Percentiles rank a stretch among this genome's conserved stretches.
These are phyloP conservation scores for Ostrea denselamellosa DNA, from an alignment of 1,140 invertebrate genomes.

Conservation along the genomic window DNA sequence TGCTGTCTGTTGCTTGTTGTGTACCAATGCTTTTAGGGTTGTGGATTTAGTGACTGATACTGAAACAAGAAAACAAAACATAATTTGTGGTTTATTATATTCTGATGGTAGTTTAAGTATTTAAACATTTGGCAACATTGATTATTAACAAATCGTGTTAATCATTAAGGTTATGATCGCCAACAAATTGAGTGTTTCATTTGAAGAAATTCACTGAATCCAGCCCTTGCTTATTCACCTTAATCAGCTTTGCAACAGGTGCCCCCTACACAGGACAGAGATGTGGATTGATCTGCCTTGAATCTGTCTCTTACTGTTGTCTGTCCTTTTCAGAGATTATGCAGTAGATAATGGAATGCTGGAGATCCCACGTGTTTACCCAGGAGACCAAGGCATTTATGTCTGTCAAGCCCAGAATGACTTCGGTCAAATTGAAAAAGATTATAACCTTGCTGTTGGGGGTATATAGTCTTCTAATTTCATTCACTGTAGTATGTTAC, in stretches of 20 bases:
- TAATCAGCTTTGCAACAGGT: neutral
- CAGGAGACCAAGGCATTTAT: constrained; percentile 73
- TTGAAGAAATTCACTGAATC: neutral
- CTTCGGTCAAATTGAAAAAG: constrained; percentile 87
- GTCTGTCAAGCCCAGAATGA: constrained; percentile 84
- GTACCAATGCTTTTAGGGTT: neutral
- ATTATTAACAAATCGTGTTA: neutral
- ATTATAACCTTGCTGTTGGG: constrained; percentile 68
- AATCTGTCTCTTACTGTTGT: constrained; percentile 30
- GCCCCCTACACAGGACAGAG: constrained; percentile 13
- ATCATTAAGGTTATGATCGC: neutral
- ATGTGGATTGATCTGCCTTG: neutral
- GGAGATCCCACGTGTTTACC: constrained; percentile 68
- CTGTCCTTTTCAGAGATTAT: constrained; percentile 72
- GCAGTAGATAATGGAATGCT: constrained; percentile 82
- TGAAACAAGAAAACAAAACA: neutral
- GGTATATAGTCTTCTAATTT: constrained; percentile 56
- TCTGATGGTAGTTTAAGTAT: neutral
- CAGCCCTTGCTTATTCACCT: neutral
- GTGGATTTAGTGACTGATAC: neutral
- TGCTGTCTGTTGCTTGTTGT: constrained; percentile 1
- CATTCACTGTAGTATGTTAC: neutral
- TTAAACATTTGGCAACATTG: neutral
- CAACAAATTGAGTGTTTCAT: neutral
- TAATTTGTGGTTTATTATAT: neutral